Evolutionary conservation across 2,888 invertebrate genomes (phyloP).

Genomic region (Melinopterus prodromus): DNA sequence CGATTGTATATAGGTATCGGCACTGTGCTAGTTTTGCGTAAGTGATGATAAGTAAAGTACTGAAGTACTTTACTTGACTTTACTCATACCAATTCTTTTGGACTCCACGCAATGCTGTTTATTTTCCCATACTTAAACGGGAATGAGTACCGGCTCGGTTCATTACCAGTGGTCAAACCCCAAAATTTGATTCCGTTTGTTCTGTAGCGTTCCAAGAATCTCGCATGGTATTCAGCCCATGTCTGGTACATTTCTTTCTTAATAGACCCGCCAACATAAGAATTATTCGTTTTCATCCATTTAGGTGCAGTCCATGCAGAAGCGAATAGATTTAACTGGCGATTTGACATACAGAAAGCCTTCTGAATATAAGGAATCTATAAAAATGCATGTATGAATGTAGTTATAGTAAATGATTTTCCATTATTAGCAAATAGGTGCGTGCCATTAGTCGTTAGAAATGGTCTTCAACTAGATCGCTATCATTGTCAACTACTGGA

Average conservation of each 20-base stretch:
- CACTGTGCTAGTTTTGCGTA: too few species aligned
- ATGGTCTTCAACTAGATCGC: conserved; percentile 53
- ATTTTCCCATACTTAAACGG: conserved; percentile 63
- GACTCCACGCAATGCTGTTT: conserved; percentile 80
- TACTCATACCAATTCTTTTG: conserved; percentile 52
- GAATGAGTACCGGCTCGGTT: conserved; percentile 72
- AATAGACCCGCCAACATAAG: conserved; percentile 51
- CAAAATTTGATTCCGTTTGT: conserved; percentile 73
- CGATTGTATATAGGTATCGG: too few species aligned
- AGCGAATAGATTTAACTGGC: conserved; percentile 59
- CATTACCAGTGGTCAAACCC: conserved; percentile 89
- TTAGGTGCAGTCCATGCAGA: conserved; percentile 63
- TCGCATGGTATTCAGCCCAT: conserved; percentile 84
- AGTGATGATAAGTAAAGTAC: too few species aligned
- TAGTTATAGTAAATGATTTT: not conserved
- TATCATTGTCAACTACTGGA: not conserved
- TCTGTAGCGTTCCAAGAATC: conserved; percentile 80
- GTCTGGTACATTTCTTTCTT: conserved; percentile 68
- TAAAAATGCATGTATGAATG: conserved; percentile 21
- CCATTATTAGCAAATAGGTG: too few species aligned
- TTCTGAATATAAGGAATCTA: conserved; percentile 48
- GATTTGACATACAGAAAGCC: conserved; percentile 43
- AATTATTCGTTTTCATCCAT: conserved; percentile 63
- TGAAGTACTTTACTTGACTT: too few species aligned
- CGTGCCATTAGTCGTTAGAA: too few species aligned